phyloP scores from a whole-genome alignment of 2,888 invertebrate genomes.

The Perizoma affinitatum region DNA sequence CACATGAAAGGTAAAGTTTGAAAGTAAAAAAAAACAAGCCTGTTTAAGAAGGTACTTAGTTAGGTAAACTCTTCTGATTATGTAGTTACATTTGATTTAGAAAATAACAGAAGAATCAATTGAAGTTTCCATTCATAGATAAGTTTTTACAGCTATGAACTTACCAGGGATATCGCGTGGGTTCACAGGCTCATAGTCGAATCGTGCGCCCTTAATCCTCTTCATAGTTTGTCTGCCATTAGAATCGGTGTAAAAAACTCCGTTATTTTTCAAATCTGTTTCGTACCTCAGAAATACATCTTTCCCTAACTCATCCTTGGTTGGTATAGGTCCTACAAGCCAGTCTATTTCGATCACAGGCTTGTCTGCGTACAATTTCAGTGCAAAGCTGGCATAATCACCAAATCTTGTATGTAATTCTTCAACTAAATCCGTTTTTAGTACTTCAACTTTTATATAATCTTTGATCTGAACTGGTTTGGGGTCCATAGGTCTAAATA shows the following conservation, averaged over 20 bases:
- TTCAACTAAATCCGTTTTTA: constrained; percentile 86
- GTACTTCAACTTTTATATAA: constrained; percentile 37
- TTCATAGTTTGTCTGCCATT: constrained; percentile 95
- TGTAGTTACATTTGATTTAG: too few relatives aligned
- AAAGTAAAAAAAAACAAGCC: too few relatives aligned
- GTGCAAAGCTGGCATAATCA: constrained; percentile 89
- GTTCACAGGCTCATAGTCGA: constrained; percentile 45
- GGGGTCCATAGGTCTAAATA: constrained; percentile 85
- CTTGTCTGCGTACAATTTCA: constrained; percentile 86
- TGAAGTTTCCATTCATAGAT: too few relatives aligned
- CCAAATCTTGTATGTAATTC: constrained; percentile 87
- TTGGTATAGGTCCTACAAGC: constrained; percentile 90
- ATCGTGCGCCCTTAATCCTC: constrained; percentile 83
- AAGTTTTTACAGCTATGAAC: too few relatives aligned
- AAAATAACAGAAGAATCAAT: too few relatives aligned
- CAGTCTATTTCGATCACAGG: constrained; percentile 89
- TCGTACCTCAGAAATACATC: constrained; percentile 92
- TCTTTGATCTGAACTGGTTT: constrained; percentile 44
- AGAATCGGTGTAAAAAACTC: constrained; percentile 94
- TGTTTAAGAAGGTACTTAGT: too few relatives aligned
- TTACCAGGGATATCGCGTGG: constrained; percentile 51
- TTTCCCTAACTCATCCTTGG: constrained; percentile 84
- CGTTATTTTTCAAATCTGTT: constrained; percentile 84
- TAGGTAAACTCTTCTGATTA: too few relatives aligned
- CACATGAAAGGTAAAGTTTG: too few relatives aligned